phyloP scores from a whole-genome alignment of 2,113 vertebrate genomes.

The Cebus imitator region DNA sequence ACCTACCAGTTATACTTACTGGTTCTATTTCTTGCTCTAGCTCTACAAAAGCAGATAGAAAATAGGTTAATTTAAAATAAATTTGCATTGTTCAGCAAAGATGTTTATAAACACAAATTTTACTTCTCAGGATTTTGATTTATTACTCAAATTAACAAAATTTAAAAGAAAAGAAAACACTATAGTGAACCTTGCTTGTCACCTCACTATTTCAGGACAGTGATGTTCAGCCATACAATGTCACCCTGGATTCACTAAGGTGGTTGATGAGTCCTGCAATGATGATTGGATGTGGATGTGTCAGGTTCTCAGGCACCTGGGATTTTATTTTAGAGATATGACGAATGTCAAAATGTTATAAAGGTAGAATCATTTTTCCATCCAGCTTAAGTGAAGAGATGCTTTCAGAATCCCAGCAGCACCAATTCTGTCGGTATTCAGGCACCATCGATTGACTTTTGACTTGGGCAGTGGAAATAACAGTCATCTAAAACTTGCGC shows the following conservation, averaged over 20 bases:
- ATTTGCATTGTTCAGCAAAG: neutral
- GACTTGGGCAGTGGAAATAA: conserved; percentile 51
- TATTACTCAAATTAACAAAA: neutral
- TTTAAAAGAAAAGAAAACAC: neutral
- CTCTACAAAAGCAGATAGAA: neutral
- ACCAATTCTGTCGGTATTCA: conserved; percentile 53
- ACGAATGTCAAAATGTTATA: conserved; percentile 72
- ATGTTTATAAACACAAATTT: neutral
- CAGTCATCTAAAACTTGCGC: conserved; percentile 14
- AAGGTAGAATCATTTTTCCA: conserved; percentile 64
- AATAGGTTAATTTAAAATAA: conserved; percentile 2
- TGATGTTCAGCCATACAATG: conserved; percentile 3
- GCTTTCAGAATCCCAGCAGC: conserved; percentile 61
- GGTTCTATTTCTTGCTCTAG: neutral
- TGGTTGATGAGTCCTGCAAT: conserved; percentile 14
- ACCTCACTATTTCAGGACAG: neutral
- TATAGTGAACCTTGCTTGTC: neutral
- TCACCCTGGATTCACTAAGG: conserved; percentile 50
- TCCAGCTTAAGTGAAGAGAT: conserved; percentile 53
- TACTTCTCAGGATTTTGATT: neutral
- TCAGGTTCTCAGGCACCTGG: conserved; percentile 29
- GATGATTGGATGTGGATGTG: conserved; percentile 66
- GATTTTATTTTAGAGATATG: conserved; percentile 60
- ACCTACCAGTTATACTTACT: neutral
- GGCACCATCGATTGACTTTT: neutral